Percentiles rank a stretch among this genome's conserved stretches.
phyloP scores from a whole-genome alignment of 2,113 vertebrate genomes.

The Micronycteris hirsuta region DNA sequence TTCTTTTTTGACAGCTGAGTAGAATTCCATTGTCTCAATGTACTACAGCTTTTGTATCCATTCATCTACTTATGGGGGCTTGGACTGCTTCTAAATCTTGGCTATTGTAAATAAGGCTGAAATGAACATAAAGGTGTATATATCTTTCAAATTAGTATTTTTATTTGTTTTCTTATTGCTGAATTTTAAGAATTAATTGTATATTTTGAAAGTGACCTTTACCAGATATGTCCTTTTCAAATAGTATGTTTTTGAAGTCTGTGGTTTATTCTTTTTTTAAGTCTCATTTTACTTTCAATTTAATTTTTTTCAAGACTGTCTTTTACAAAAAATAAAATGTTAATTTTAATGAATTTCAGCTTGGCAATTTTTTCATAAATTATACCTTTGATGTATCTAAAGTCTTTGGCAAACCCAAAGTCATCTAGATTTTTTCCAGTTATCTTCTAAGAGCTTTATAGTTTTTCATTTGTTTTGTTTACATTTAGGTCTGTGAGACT shows the following conservation, averaged over 20 bases:
- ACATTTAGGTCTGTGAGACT: background rate
- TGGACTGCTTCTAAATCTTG: too few relatives aligned
- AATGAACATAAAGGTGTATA: too few relatives aligned
- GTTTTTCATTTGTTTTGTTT: background rate
- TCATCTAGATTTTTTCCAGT: background rate
- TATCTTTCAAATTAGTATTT: too few relatives aligned
- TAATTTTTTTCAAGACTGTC: background rate
- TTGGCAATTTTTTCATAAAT: background rate
- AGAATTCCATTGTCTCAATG: too few relatives aligned
- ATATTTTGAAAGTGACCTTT: background rate
- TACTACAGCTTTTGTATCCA: too few relatives aligned
- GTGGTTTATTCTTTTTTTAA: background rate
- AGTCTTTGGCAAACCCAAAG: background rate
- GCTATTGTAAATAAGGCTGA: too few relatives aligned
- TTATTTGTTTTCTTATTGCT: background rate
- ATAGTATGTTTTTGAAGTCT: background rate
- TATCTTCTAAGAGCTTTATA: background rate
- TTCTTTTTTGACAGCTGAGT: too few relatives aligned
- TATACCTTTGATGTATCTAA: background rate
- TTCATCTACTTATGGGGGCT: too few relatives aligned
- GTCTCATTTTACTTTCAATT: background rate
- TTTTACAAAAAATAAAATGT: background rate
- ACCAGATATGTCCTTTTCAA: background rate
- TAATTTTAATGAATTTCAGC: background rate
- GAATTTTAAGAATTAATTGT: background rate